A percentile compares a stretch with the other conserved stretches of the same genome.
phyloP scores from a whole-genome alignment of 2,888 invertebrate genomes.

The Tanaodytes sp. region DNA sequence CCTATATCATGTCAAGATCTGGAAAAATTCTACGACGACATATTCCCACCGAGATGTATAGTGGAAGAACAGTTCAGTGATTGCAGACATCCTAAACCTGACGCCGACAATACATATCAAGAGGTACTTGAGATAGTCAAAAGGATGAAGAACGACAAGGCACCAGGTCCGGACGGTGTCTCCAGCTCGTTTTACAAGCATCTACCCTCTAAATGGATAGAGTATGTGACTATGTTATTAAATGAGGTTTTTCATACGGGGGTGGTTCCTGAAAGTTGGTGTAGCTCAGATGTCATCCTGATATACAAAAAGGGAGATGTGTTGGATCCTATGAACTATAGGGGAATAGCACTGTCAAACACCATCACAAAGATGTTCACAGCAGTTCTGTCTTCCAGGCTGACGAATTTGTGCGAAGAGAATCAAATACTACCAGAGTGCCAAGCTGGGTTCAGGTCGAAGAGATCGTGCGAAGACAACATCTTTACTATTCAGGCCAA shows the following conservation, averaged over 20 bases:
- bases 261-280: slow-evolving; percentile 39
- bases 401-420: slow-evolving; percentile 45
- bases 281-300: slow-evolving; percentile 53
- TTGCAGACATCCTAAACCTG: not conserved
- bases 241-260: slow-evolving; percentile 30
- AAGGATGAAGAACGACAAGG: not conserved
- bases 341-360: slow-evolving; percentile 60
- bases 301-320: slow-evolving; percentile 59
- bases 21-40: slow-evolving; percentile 5
- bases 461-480: slow-evolving; percentile 26
- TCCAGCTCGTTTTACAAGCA: slow-evolving; percentile 35
- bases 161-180: slow-evolving; percentile 47
- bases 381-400: slow-evolving; percentile 40
- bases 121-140: not conserved
- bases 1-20: not conserved
- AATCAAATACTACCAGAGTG: slow-evolving; percentile 54
- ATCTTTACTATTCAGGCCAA: slow-evolving; percentile 52
- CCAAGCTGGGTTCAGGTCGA: slow-evolving; percentile 56
- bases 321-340: slow-evolving; percentile 56
- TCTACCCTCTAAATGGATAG: slow-evolving; percentile 14
- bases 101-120: not conserved
- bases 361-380: slow-evolving; percentile 57
- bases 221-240: slow-evolving; percentile 17
- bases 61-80: not conserved
- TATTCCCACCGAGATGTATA: slow-evolving; percentile 1